Conservation (phyloP, 2,797 vertebrate species). For the Notolepis coatsorum region DNA sequence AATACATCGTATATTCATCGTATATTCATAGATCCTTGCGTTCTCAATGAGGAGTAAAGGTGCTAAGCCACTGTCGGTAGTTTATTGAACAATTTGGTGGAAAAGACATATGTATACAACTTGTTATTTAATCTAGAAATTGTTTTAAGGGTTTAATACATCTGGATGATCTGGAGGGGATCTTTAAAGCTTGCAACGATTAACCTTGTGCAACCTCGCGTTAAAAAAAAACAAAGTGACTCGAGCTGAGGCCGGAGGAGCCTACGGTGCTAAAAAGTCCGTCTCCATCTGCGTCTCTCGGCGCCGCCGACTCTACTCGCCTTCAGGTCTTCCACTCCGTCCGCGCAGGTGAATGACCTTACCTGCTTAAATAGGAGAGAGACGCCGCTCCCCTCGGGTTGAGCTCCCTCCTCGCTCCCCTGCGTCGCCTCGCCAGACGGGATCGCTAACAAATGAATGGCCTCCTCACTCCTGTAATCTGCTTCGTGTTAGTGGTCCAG, state of each 20-base stretch:
- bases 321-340: not conserved
- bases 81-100: too few species aligned
- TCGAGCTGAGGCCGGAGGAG: constrained; percentile 27
- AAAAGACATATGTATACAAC: too few species aligned
- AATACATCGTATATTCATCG: too few species aligned
- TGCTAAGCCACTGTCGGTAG: too few species aligned
- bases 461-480: constrained; percentile 44
- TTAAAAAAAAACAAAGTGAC: too few species aligned
- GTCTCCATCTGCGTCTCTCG: constrained; percentile 32
- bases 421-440: constrained; percentile 23
- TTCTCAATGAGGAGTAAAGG: too few species aligned
- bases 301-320: not conserved
- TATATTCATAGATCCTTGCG: too few species aligned
- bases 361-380: not conserved
- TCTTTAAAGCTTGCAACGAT: constrained; percentile 40
- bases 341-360: not conserved
- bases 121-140: too few species aligned
- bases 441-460: constrained; percentile 45
- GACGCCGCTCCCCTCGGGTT: constrained; percentile 7
- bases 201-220: constrained; percentile 17
- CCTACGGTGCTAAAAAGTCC: constrained; percentile 49
- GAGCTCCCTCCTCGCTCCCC: not conserved
- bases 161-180: too few species aligned
- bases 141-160: too few species aligned
- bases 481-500: constrained; percentile 57